Base-by-base conservation (phyloP, 2,797 vertebrate genomes). In the Champsocephalus gunnari region DNA sequence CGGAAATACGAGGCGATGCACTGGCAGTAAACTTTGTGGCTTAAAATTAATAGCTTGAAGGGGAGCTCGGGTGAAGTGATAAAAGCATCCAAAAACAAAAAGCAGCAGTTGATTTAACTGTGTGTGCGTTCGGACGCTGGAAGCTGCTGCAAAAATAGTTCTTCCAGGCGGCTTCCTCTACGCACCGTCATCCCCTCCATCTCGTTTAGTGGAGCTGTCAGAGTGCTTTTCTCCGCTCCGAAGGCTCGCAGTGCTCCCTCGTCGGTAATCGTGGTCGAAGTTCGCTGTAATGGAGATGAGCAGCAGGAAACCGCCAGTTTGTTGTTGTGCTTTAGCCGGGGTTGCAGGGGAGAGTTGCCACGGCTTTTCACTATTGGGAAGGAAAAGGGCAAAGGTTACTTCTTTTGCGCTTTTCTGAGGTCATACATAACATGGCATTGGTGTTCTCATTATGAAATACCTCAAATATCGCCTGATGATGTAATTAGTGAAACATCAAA, bases 11-110 rank as follows among this genome's bases (percentile, higher is more conserved):
- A 88, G 86, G 81, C 70, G 79, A 66, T 64, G 84, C 79, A 75
- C 88, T 82, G 64, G 85, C 84, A 72, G 86, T 88, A 95, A 98
- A 98, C 97, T 84, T 95, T 96, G 89, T 92, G 96, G 92, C 96
- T 98, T 87, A 97, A 95, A 93, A 95, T 97, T 92, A 96, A 96
- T 80, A 94, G 97, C 75, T 96, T 96, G 0, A 93, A 87, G 87
- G 88, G 96, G 50, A 95, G 95, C 87, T 96, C 95, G 86, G 96
- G 95, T 73, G 87, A 84, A 88, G 88, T 87, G 90, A 92, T 92
- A 81, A 90, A 92, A 88, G 82, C 80, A 81, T 82, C 76, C 4
- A 73, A 89, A 38, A 92, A 86, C 88, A 88, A 89, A 89, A 88
- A 74, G 21, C 78, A 57, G 71, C 74, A 45, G 81, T 78, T 87